Evolutionary conservation across 2,888 invertebrate species (phyloP), one percentile per base, ranked within the genome.

Genomic region (Dusona sp.): DNA sequence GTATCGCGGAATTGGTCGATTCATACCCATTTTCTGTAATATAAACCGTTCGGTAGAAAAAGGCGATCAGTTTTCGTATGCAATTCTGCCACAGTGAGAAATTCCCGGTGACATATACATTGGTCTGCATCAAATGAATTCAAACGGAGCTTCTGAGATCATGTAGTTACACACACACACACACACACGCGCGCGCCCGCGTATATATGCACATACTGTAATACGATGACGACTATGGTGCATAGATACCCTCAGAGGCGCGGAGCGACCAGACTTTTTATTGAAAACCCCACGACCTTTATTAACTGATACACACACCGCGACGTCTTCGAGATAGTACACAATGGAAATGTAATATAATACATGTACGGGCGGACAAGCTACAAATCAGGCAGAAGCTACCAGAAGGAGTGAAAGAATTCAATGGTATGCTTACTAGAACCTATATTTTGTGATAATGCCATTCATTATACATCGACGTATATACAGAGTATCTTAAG

Each of bases 221-320:
- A 51, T 22, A 68, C 51, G 51, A 77, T 79, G 29, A 68, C 33
- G 61, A 61, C 45, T 70, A 70, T 48, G 33, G 22, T 65, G 33
- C 51, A 2, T 45, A 33, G 36, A 67, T 54, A 29, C 4, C 29
- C 29, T 54, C 54, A 22, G 72, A 25, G 57, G 33, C 51, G 65
- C 51, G 48, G 65, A 65, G 77, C 42, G 51, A 33, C 70, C 70
- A 83, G 77, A 70, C 51, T 48, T 61, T 61, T 83, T 64, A 77
- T 77, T 70, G 77, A 75, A 83, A 77, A 83, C 57, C 29, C 38
- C 29, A 68, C 65, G 78, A 83, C 54, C 70, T 82, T 82, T 77
- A 82, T 70, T 57, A 77, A 82, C 61, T 33, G 25, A 25, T 38
- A 61, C 67, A 29, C 54, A 36, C 25, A 65, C 64, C 22, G 36